Percentiles rank a stretch among this genome's conserved stretches.
phyloP scores from a whole-genome alignment of 2,888 invertebrate genomes.

The Ophion obscuratus region DNA sequence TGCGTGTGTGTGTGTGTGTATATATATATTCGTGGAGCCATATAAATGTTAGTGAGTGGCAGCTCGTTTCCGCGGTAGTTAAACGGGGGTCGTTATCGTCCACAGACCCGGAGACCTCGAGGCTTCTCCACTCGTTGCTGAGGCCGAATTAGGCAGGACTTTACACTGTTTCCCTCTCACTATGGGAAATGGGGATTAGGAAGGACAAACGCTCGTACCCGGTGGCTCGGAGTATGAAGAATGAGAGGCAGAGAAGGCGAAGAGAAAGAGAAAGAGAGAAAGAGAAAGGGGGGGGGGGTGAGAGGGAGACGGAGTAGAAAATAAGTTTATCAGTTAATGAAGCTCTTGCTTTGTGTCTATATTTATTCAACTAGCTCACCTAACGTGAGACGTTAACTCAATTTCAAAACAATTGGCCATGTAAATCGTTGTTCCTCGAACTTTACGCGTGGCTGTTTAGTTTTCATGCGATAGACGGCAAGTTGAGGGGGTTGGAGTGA shows the following conservation, averaged over 20 bases:
- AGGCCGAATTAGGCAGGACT: slow-evolving; percentile 56
- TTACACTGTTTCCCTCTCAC: slow-evolving; percentile 49
- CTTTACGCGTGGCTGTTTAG: background rate
- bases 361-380: background rate
- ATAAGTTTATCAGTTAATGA: slow-evolving; percentile 23
- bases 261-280: background rate
- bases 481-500: no score
- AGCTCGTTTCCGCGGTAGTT: slow-evolving; percentile 62
- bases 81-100: slow-evolving; percentile 60
- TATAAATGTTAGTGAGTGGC: slow-evolving; percentile 58
- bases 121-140: slow-evolving; percentile 33
- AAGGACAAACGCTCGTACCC: slow-evolving; percentile 19
- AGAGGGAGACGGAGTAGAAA: background rate
- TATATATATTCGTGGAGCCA: slow-evolving; percentile 7
- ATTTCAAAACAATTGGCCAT: slow-evolving; percentile 10
- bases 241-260: background rate
- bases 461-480: no score
- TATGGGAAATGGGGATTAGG: slow-evolving; percentile 39
- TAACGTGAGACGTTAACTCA: background rate
- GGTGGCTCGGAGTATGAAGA: slow-evolving; percentile 4
- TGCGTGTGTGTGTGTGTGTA: background rate
- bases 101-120: slow-evolving; percentile 53
- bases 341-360: background rate
- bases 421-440: background rate
- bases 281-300: background rate